phyloP scores from a whole-genome alignment of 2,113 vertebrate species.

The Edolisoma coerulescens region DNA sequence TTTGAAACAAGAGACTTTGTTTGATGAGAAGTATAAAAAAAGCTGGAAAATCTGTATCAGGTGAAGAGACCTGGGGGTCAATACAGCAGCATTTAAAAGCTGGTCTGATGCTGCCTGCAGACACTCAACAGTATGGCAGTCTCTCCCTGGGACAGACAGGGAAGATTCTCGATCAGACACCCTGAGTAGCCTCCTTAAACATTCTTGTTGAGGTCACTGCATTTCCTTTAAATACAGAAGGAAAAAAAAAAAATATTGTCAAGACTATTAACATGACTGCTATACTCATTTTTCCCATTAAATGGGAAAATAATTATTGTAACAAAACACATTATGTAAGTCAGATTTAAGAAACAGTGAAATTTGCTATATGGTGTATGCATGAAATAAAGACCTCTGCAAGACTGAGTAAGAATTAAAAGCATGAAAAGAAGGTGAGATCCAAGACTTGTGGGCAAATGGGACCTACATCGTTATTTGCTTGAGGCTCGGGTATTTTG shows the following conservation, averaged over 20 bases:
- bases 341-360: constrained; percentile 4
- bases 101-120: background rate
- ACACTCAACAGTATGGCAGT: background rate
- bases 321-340: constrained; percentile 1
- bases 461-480: background rate
- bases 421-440: background rate
- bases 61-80: background rate
- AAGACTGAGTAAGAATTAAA: background rate
- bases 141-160: background rate
- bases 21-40: background rate
- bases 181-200: background rate
- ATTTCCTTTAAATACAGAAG: background rate
- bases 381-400: background rate
- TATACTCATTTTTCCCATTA: background rate
- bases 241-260: background rate
- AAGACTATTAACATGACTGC: background rate
- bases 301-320: background rate
- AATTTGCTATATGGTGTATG: background rate
- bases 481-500: background rate
- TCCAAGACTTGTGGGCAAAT: background rate
- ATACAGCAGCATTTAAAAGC: background rate
- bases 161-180: background rate
- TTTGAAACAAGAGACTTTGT: background rate
- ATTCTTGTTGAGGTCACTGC: background rate
- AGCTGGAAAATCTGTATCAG: background rate